Evolutionary conservation across 2,888 invertebrate genomes (phyloP).

Genomic region (Malthinus flaveolus): DNA sequence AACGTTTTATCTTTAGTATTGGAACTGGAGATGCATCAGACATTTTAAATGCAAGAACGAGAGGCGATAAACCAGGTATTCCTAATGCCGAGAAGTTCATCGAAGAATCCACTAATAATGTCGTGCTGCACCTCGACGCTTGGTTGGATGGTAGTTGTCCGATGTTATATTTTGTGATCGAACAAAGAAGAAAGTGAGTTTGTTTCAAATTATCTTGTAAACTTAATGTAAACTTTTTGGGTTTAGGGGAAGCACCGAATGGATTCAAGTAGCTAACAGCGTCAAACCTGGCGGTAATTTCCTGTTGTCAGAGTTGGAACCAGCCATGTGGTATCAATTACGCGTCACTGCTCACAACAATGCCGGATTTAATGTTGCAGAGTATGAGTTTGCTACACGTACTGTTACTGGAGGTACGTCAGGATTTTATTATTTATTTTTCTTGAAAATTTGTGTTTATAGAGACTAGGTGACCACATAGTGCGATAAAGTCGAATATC

Average conservation of each 20-base stretch:
- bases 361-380: slow-evolving; percentile 93
- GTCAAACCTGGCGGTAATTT: slow-evolving; percentile 91
- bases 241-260: slow-evolving; percentile 77
- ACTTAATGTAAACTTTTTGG: slow-evolving; percentile 5
- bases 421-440: too few relatives aligned
- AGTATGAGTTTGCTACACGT: slow-evolving; percentile 93
- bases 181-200: slow-evolving; percentile 87
- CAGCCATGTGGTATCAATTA: slow-evolving; percentile 92
- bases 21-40: slow-evolving; percentile 91
- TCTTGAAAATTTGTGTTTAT: slow-evolving; percentile 40
- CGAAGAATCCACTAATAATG: slow-evolving; percentile 90
- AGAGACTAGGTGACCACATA: slow-evolving; percentile 27
- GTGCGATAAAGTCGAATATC: too few relatives aligned
- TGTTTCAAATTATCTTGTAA: background rate
- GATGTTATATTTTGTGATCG: slow-evolving; percentile 93
- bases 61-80: slow-evolving; percentile 90
- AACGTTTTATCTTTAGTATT: slow-evolving; percentile 62
- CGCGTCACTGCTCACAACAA: slow-evolving; percentile 93
- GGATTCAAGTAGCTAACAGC: slow-evolving; percentile 93
- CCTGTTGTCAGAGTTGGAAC: slow-evolving; percentile 87
- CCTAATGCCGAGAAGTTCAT: slow-evolving; percentile 90
- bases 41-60: slow-evolving; percentile 85
- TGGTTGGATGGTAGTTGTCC: slow-evolving; percentile 96
- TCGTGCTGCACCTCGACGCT: slow-evolving; percentile 86
- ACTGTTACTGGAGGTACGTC: slow-evolving; percentile 89